Evolutionary conservation across 2,888 invertebrate genomes (phyloP).

Genomic region (Troglohyphantes excavatus): DNA sequence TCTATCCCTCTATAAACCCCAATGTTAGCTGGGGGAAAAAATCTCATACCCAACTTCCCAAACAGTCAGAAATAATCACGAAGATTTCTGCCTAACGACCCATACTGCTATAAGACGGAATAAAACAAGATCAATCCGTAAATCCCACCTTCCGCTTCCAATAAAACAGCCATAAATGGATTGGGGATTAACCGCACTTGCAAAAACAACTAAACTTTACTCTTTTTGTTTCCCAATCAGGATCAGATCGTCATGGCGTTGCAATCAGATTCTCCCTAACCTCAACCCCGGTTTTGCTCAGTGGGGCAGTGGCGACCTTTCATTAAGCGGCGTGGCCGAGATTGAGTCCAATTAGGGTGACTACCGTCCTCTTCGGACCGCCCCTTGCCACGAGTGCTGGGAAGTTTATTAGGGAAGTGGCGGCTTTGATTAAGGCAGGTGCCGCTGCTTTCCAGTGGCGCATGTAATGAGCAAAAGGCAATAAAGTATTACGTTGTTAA

Average conservation of each 20-base stretch:
- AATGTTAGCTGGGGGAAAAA: no score
- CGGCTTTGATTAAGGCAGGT: slow-evolving; percentile 29
- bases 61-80: background rate
- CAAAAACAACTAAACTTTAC: background rate
- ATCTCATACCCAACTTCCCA: background rate
- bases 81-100: background rate
- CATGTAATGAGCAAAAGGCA: background rate
- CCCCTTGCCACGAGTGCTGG: background rate
- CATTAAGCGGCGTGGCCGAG: slow-evolving; percentile 32
- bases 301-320: slow-evolving; percentile 17
- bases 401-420: slow-evolving; percentile 26
- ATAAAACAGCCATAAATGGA: slow-evolving; percentile 1
- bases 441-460: background rate
- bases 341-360: slow-evolving; percentile 32
- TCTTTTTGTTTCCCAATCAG: background rate
- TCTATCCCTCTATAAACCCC: no score
- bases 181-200: background rate
- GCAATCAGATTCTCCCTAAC: slow-evolving; percentile 10
- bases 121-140: background rate
- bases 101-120: no score
- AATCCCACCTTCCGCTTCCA: background rate
- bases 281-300: background rate
- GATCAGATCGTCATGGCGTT: background rate
- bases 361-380: background rate
- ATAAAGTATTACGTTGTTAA: background rate